phyloP scores from a whole-genome alignment of 2,888 invertebrate species.

The Seira ritae region DNA sequence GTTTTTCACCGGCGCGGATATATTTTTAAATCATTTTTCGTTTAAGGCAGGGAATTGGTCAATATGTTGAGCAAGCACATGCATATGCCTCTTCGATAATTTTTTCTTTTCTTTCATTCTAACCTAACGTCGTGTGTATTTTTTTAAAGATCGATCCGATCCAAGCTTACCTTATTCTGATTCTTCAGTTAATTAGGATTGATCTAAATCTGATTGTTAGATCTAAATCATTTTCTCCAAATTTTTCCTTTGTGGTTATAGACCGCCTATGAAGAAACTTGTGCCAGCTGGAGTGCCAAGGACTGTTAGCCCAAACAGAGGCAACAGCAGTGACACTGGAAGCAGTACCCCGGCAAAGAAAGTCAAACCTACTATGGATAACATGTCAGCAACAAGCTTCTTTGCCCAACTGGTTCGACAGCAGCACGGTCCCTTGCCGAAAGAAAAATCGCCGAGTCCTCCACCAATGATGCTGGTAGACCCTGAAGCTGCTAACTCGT shows the following conservation, averaged over 20 bases:
- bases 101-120: no score
- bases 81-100: no score
- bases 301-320: constrained; percentile 32
- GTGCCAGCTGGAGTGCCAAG: constrained; percentile 42
- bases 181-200: no score
- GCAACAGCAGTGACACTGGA: constrained; percentile 10
- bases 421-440: constrained; percentile 75
- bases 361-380: constrained; percentile 77
- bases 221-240: no score
- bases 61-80: no score
- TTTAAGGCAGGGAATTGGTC: no score
- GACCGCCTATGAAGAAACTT: constrained; percentile 37
- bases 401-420: constrained; percentile 93
- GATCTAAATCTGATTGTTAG: no score
- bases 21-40: no score
- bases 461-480: constrained; percentile 52
- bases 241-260: neutral
- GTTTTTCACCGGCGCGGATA: no score
- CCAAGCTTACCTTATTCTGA: no score
- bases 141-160: no score
- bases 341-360: constrained; percentile 31
- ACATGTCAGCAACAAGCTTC: constrained; percentile 91
- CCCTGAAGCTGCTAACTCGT: constrained; percentile 43
- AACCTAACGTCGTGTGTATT: no score
- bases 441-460: constrained; percentile 68